Evolutionary conservation across 2,888 invertebrate genomes (phyloP), one percentile per base, ranked within the genome.

Genomic region (Drepanosiphum platanoidis): DNA sequence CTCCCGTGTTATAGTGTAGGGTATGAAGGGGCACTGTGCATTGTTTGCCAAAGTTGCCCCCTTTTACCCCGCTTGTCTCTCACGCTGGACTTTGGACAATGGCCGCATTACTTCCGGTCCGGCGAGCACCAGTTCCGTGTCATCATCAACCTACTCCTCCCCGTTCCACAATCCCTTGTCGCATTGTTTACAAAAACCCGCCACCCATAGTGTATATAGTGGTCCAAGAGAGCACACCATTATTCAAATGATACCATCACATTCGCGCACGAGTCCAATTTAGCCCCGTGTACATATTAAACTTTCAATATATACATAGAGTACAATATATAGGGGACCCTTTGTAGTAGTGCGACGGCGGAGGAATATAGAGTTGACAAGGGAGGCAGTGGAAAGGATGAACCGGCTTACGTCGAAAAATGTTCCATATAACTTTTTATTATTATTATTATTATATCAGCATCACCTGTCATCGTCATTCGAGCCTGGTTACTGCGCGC

Each of bases 321-420:
- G 39, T 46, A 13, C n/a, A n/a, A n/a, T 61, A 30, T 71, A 81
- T 39, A n/a, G 58, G 32, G 78, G 72, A 52, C 52, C 22, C 52
- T 52, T 52, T 52, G 52, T 52, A 52, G 52, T 90, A 90, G 89
- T 89, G 89, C 89, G 89, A 89, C 75, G 88, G 89, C 89, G 90
- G 90, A 89, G 90, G 89, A 71, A 27, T 9, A 58, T 9, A 58
- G 5, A 36, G 34, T 27, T 7, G 9, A 34, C 64, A 52, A 7
- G 52, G 36, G 34, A 39, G 22, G 27, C 89, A 88, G 88, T 90
- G 70, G 15, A 77, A 61, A 61, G 34, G 70, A 80, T 34, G 80
- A 52, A 80, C 70, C 61, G 30, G 58, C 68, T 52, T 64, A 78
- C 27, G 39, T 5, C 3, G 22, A 46, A n/a, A n/a, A n/a, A 68